Evolutionary conservation across 2,888 invertebrate genomes (phyloP).

Genomic region (Dryobotodes eremita): DNA sequence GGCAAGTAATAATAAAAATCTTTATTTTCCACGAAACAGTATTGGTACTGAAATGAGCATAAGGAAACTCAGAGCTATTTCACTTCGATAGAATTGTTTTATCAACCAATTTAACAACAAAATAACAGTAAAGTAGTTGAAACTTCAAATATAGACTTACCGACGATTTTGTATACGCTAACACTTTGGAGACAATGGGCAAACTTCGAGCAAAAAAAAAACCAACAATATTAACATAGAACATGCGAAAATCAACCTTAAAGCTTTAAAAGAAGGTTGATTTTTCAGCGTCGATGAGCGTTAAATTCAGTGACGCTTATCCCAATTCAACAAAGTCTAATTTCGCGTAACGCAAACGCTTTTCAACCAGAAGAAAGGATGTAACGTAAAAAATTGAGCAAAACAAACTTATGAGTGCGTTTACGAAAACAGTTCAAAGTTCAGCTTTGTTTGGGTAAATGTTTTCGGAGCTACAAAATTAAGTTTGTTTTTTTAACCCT

Average conservation of each 20-base stretch:
- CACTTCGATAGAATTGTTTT: conserved; percentile 55
- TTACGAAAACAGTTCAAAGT: conserved; percentile 49
- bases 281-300: neutral
- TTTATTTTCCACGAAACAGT: neutral
- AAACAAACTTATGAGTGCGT: conserved; percentile 61
- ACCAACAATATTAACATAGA: conserved; percentile 34
- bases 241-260: conserved; percentile 22
- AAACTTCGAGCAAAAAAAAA: conserved; percentile 60
- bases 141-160: conserved; percentile 69
- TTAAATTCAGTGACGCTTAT: conserved; percentile 51
- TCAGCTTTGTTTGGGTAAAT: conserved; percentile 39
- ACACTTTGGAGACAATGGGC: conserved; percentile 63
- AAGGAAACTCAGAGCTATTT: conserved; percentile 25
- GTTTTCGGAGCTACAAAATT: conserved; percentile 40
- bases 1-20: neutral
- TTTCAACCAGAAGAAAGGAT: conserved; percentile 60
- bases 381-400: conserved; percentile 57
- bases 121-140: conserved; percentile 62
- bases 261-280: fast-evolving
- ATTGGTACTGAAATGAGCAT: conserved; percentile 27
- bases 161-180: conserved; percentile 60
- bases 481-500: conserved; percentile 61
- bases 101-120: conserved; percentile 62
- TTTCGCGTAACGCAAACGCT: conserved; percentile 54
- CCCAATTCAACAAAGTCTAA: conserved; percentile 59